A percentile compares a stretch with the other conserved stretches of the same genome.
Conservation (phyloP, 2,888 invertebrate genomes). For the Leptinotarsa rubiginosa region DNA sequence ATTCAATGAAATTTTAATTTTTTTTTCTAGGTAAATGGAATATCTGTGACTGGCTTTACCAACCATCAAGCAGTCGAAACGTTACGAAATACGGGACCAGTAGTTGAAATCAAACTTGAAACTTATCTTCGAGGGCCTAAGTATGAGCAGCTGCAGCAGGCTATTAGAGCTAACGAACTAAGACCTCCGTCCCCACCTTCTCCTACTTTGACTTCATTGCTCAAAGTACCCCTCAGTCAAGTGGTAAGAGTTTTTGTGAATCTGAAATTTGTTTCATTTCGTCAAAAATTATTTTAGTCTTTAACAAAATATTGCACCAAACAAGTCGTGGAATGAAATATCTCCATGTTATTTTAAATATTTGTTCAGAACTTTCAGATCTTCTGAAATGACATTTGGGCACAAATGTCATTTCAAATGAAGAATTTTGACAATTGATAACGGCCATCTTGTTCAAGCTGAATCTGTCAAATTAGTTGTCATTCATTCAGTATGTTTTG, state of each 20-base stretch:
- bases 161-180: constrained; percentile 78
- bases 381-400: no score
- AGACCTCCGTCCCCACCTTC: constrained; percentile 75
- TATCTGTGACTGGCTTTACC: constrained; percentile 88
- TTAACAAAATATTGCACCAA: no score
- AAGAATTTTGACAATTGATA: no score
- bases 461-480: no score
- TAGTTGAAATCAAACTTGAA: constrained; percentile 77
- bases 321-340: no score
- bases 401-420: no score
- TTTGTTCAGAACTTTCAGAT: no score
- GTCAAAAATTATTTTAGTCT: no score
- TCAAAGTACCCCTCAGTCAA: constrained; percentile 81
- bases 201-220: constrained; percentile 78
- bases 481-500: no score
- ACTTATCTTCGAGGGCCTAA: constrained; percentile 89
- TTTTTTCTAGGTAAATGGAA: constrained; percentile 81
- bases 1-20: constrained; percentile 15
- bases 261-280: background rate
- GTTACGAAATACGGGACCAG: constrained; percentile 83
- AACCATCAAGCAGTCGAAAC: constrained; percentile 95
- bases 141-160: constrained; percentile 84
- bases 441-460: no score
- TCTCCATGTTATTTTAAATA: no score
- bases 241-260: constrained; percentile 66